Percentiles rank a stretch among this genome's conserved stretches.
Conservation (phyloP, 64 coral and sea anemone genomes). For the Catalaphyllia jardinei region DNA sequence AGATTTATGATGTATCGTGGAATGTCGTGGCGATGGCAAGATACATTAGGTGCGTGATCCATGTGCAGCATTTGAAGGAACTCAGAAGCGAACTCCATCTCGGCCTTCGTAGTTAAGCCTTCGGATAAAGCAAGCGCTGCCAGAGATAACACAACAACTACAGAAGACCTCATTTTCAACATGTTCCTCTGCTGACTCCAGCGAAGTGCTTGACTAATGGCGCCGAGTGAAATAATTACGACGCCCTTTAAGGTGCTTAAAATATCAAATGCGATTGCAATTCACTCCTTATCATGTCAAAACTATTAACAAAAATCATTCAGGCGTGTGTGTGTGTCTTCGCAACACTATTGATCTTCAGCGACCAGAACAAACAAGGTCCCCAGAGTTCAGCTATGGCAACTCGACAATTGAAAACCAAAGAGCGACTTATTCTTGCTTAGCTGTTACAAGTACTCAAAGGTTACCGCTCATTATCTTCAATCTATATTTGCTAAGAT, state of each 20-base stretch:
- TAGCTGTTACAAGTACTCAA: conserved; percentile 6
- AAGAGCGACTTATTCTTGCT: not conserved
- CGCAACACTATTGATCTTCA: not conserved
- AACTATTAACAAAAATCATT: conserved; percentile 7
- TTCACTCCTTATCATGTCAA: not conserved
- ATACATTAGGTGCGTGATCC: conserved; percentile 38
- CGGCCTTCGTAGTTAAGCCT: not conserved
- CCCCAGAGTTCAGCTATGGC: not conserved
- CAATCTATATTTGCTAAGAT: conserved; percentile 25
- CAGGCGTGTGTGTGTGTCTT: not conserved
- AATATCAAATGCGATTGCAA: conserved; percentile 32
- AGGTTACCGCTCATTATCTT: conserved; percentile 39
- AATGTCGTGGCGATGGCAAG: conserved; percentile 19
- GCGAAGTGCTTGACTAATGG: conserved; percentile 28
- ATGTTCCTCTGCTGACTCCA: not conserved
- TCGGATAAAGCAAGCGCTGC: conserved; percentile 6
- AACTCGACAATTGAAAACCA: not conserved
- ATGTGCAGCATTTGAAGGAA: conserved; percentile 34
- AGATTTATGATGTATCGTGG: conserved; percentile 22
- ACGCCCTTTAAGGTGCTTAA: conserved; percentile 36
- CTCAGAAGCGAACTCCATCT: conserved; percentile 31
- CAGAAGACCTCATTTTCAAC: conserved; percentile 19
- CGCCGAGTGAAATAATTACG: conserved; percentile 30
- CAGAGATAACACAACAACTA: conserved; percentile 15
- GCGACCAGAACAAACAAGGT: not conserved